A percentile compares a stretch with the other conserved stretches of the same genome.
Conservation (phyloP, 2,113 vertebrate species). For the Junco hyemalis region DNA sequence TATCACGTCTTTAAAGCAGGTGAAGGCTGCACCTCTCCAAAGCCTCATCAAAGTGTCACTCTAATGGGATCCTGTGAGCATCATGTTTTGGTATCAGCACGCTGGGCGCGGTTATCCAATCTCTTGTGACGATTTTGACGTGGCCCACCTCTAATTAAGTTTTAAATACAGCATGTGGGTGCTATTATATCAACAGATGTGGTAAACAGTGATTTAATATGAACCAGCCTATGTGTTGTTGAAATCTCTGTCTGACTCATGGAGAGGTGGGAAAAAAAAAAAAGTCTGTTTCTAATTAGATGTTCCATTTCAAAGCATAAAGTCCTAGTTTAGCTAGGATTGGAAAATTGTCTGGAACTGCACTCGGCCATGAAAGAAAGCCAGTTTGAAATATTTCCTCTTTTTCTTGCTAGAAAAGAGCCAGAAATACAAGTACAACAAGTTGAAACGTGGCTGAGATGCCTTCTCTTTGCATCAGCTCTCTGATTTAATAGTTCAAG, state of each 20-base stretch:
- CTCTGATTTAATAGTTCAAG: background rate
- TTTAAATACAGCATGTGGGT: constrained; percentile 51
- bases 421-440: background rate
- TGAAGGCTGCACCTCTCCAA: background rate
- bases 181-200: constrained; percentile 37
- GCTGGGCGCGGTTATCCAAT: constrained; percentile 17
- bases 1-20: background rate
- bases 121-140: constrained; percentile 11
- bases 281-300: constrained; percentile 18
- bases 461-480: background rate
- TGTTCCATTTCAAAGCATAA: background rate
- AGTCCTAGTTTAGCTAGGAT: background rate
- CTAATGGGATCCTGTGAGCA: background rate
- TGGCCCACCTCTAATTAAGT: constrained; percentile 50
- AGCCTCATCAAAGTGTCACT: background rate
- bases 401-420: background rate
- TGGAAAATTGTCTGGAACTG: background rate
- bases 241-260: constrained; percentile 62
- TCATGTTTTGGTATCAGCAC: background rate
- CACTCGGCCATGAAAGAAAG: background rate
- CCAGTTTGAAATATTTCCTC: background rate
- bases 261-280: background rate
- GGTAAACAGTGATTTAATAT: constrained; percentile 68
- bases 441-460: background rate
- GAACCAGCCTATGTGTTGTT: constrained; percentile 10